These are phyloP conservation scores for Danionella dracula DNA, from an alignment of 2,797 vertebrate genomes.

Conservation along the genomic window DNA sequence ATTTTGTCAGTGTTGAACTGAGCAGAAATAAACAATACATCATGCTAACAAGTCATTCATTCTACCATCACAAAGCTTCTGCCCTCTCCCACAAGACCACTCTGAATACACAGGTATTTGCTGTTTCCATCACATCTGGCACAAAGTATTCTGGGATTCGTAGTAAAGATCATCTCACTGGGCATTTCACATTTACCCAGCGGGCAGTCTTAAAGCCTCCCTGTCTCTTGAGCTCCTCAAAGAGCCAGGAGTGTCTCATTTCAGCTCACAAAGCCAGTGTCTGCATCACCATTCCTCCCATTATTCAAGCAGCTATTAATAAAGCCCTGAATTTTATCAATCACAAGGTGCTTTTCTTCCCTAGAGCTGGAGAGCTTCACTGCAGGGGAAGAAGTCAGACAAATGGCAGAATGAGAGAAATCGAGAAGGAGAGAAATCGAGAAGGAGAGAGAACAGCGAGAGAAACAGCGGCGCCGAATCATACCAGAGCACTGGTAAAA, in stretches of 20 bases:
- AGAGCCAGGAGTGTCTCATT: conserved; percentile 19
- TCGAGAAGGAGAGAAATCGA: conserved; percentile 13
- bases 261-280: not conserved
- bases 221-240: conserved; percentile 1
- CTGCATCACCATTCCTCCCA: conserved; percentile 10
- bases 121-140: conserved; percentile 40
- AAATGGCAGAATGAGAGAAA: conserved; percentile 33
- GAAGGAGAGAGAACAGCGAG: not conserved
- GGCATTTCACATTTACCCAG: conserved; percentile 31
- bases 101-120: not conserved
- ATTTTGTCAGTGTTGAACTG: no score
- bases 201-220: not conserved
- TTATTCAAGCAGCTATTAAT: conserved; percentile 24
- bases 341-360: conserved; percentile 5
- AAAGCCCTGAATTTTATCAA: conserved; percentile 36
- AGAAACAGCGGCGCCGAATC: conserved; percentile 18
- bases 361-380: not conserved
- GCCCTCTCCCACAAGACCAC: no score
- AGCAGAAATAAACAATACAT: no score
- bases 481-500: conserved; percentile 61
- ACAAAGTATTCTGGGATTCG: conserved; percentile 48
- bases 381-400: conserved; percentile 16
- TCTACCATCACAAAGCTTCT: no score
- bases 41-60: no score
- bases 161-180: conserved; percentile 53